These are phyloP conservation scores for Leucozona laternaria DNA, from an alignment of 2,888 invertebrate genomes.

Conservation along the genomic window DNA sequence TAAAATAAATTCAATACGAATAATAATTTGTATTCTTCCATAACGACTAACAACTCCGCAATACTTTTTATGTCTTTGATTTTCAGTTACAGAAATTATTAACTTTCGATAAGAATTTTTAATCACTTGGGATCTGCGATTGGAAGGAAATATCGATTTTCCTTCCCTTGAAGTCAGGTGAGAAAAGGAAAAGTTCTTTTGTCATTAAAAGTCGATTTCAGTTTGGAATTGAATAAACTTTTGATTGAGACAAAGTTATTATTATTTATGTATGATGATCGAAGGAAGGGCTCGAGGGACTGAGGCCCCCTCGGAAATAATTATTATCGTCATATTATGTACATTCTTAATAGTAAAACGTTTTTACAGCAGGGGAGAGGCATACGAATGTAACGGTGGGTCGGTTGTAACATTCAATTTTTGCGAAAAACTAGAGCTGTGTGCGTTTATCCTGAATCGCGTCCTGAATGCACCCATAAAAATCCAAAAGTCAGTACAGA, in stretches of 20 bases:
- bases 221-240: neutral
- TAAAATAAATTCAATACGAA: neutral
- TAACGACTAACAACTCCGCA: neutral
- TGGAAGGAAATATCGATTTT: constrained; percentile 22
- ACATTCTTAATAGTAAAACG: too few species aligned
- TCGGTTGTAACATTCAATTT: too few species aligned
- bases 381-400: too few species aligned
- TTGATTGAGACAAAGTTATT: neutral
- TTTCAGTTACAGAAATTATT: constrained; percentile 60
- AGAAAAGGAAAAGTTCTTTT: neutral
- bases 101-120: constrained; percentile 41
- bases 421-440: too few species aligned
- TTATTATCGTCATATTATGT: too few species aligned
- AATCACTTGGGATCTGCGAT: constrained; percentile 29
- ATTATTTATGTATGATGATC: neutral
- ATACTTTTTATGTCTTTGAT: neutral
- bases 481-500: too few species aligned
- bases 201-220: too few species aligned
- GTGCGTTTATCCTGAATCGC: too few species aligned
- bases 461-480: too few species aligned
- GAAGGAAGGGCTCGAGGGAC: too few species aligned
- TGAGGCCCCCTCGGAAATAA: too few species aligned
- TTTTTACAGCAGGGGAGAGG: too few species aligned
- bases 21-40: neutral
- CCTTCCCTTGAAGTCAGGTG: neutral